A percentile compares a stretch with the other conserved stretches of the same genome.
These are phyloP conservation scores for Allacma fusca DNA, from an alignment of 2,888 invertebrate species.

Conservation along the genomic window DNA sequence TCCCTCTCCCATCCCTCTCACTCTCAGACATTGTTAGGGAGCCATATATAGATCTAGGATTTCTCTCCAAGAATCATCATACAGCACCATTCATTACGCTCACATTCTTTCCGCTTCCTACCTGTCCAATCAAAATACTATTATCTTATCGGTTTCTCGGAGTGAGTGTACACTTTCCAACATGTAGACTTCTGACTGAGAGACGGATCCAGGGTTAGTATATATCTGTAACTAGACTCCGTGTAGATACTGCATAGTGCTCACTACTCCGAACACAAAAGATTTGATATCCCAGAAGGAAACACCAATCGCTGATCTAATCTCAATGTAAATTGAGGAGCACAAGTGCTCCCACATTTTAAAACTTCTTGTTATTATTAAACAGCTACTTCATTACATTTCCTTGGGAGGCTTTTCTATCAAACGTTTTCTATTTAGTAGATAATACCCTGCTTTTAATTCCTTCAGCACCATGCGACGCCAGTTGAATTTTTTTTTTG, in stretches of 20 bases:
- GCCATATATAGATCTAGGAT: neutral
- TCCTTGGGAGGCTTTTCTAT: neutral
- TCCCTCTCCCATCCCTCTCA: neutral
- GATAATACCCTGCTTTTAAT: neutral
- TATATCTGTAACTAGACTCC: too few relatives aligned
- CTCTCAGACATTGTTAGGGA: neutral
- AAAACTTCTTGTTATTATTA: conserved; percentile 25
- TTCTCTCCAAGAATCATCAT: conserved; percentile 2
- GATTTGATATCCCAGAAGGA: too few relatives aligned
- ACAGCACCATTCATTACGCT: conserved; percentile 42
- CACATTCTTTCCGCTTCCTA: conserved; percentile 39
- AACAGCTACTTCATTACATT: conserved; percentile 33
- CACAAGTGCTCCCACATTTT: conserved; percentile 34
- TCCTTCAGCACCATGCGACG: neutral
- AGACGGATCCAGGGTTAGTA: too few relatives aligned
- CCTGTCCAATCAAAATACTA: conserved; percentile 43
- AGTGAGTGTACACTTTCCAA: too few relatives aligned
- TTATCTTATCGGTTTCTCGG: conserved; percentile 27
- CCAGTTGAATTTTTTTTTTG: neutral
- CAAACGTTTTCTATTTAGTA: neutral
- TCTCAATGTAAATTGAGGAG: conserved; percentile 31
- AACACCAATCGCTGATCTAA: conserved; percentile 29
- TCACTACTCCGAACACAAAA: too few relatives aligned
- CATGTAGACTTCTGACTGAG: too few relatives aligned
- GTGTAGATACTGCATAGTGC: too few relatives aligned